Conservation (phyloP, 64 coral and sea anemone species). For the Stylophora pistillata region DNA sequence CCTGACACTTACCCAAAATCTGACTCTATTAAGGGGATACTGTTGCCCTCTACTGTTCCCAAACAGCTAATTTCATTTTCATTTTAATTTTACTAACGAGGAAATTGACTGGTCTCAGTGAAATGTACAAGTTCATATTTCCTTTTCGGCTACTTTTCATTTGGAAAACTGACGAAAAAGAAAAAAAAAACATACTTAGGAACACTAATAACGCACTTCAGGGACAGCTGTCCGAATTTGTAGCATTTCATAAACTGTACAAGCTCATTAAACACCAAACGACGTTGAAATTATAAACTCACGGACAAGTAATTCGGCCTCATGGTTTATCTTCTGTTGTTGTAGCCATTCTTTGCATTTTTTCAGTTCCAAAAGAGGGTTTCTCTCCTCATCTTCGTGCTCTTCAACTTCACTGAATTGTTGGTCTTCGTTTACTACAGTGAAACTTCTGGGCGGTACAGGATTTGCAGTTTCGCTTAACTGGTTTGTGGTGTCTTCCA, state of each 20-base stretch:
- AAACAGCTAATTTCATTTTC: too few species aligned
- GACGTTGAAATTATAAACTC: constrained; percentile 32
- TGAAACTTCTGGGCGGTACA: neutral
- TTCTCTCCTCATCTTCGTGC: neutral
- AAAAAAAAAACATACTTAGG: too few species aligned
- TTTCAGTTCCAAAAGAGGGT: constrained; percentile 14
- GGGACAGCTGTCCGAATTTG: neutral
- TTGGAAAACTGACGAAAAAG: too few species aligned
- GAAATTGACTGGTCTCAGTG: too few species aligned
- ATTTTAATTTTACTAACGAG: too few species aligned
- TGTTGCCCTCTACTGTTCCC: too few species aligned
- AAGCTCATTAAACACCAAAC: neutral
- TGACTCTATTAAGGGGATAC: too few species aligned
- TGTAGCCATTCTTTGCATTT: constrained; percentile 70
- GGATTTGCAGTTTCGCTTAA: neutral
- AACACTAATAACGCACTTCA: too few species aligned
- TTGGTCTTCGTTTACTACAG: neutral
- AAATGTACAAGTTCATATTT: too few species aligned
- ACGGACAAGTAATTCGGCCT: constrained; percentile 78
- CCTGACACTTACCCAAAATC: too few species aligned
- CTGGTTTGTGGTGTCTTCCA: neutral
- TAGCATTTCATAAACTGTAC: neutral
- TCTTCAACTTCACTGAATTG: constrained; percentile 14
- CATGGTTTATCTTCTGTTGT: constrained; percentile 74
- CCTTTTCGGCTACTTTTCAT: too few species aligned